Conservation (phyloP, 23 tunicate genomes). For the Botrylloides violaceus region DNA sequence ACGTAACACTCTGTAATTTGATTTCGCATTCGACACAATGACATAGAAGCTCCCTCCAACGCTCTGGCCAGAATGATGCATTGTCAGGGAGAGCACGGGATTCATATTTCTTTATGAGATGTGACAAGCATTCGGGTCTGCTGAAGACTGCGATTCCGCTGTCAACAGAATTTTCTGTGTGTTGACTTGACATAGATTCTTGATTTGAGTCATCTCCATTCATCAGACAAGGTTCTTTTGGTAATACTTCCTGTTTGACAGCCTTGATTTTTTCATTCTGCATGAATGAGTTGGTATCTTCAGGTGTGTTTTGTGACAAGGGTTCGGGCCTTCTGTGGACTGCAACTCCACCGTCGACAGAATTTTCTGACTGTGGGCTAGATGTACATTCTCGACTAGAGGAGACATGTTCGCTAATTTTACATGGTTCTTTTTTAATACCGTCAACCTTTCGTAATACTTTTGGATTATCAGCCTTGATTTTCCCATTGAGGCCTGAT, state of each 20-base stretch:
- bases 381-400: background rate
- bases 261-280: background rate
- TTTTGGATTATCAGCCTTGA: background rate
- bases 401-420: too few species aligned
- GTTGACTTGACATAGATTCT: constrained; percentile 7
- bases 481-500: background rate
- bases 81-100: constrained; percentile 11
- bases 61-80: constrained; percentile 77
- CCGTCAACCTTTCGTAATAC: background rate
- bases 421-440: background rate
- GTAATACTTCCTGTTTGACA: too few species aligned
- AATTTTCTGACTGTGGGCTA: background rate
- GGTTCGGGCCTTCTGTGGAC: background rate
- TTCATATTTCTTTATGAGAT: constrained; percentile 1
- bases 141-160: background rate
- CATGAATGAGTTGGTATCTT: background rate
- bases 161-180: background rate
- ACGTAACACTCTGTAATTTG: constrained; percentile 33
- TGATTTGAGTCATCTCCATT: background rate
- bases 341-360: background rate
- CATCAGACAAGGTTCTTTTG: background rate
- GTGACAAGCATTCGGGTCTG: background rate
- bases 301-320: background rate
- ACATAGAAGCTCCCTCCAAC: constrained; percentile 62
- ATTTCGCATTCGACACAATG: constrained; percentile 50